Conservation (phyloP, 2,888 invertebrate genomes). For the Shargacucullia verbasci region DNA sequence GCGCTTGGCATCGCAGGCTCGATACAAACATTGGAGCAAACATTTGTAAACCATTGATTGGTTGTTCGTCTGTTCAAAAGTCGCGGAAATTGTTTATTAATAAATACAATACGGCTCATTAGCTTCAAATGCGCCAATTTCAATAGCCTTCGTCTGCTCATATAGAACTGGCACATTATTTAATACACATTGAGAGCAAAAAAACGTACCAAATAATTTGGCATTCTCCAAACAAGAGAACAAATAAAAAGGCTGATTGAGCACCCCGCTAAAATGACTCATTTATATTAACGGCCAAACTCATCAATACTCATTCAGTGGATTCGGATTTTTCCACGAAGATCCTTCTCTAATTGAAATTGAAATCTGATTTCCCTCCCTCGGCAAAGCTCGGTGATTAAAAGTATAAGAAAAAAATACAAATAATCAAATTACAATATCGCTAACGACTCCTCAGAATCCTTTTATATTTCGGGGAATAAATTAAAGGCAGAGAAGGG, state of each 20-base stretch:
- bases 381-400: conserved; percentile 81
- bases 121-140: conserved; percentile 25
- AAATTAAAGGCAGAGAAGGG: conserved; percentile 83
- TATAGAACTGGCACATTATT: conserved; percentile 31
- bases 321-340: conserved; percentile 81
- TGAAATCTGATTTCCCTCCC: conserved; percentile 88
- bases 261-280: conserved; percentile 76
- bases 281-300: conserved; percentile 85
- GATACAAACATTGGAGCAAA: too few species aligned
- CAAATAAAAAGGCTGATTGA: conserved; percentile 75
- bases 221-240: conserved; percentile 61
- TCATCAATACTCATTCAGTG: conserved; percentile 87
- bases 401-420: conserved; percentile 89
- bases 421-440: conserved; percentile 90
- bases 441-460: conserved; percentile 88
- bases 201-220: conserved; percentile 54
- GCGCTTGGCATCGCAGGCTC: too few species aligned
- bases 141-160: conserved; percentile 22
- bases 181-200: conserved; percentile 31
- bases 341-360: conserved; percentile 88
- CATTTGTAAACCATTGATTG: too few species aligned
- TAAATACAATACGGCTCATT: conserved; percentile 8
- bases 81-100: too few species aligned
- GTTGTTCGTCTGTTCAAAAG: too few species aligned
- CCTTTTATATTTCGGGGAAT: conserved; percentile 88